These are phyloP conservation scores for Toxotes jaculatrix DNA, from an alignment of 2,113 vertebrate genomes.

Conservation along the genomic window DNA sequence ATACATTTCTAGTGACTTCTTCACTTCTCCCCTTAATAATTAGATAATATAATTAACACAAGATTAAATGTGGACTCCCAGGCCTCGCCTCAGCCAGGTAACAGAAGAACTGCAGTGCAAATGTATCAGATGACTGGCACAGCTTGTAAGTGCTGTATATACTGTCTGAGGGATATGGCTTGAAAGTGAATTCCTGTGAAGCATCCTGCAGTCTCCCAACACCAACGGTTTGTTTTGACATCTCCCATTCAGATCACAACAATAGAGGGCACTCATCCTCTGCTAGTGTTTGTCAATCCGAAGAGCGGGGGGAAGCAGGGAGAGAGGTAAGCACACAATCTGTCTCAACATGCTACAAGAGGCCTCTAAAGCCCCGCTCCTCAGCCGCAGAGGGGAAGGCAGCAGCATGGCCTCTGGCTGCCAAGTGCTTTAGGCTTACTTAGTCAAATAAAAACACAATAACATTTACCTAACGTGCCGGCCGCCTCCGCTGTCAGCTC, in stretches of 20 bases:
- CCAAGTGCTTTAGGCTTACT: conserved; percentile 38
- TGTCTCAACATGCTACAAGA: conserved; percentile 67
- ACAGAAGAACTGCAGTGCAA: neutral
- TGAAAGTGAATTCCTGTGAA: conserved; percentile 78
- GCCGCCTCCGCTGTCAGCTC: conserved; percentile 10
- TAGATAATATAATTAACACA: conserved; percentile 43
- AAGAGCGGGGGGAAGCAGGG: conserved; percentile 98
- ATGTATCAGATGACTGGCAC: conserved; percentile 39
- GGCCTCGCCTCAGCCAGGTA: conserved; percentile 18
- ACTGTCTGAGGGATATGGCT: conserved; percentile 62
- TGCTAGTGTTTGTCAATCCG: conserved; percentile 96
- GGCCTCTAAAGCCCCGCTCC: conserved; percentile 54
- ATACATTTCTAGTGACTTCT: conserved; percentile 5
- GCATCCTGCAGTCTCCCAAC: conserved; percentile 76
- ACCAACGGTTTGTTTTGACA: conserved; percentile 76
- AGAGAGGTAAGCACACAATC: conserved; percentile 88
- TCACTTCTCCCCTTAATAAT: conserved; percentile 36
- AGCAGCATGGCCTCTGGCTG: conserved; percentile 42
- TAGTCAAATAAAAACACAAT: conserved; percentile 63
- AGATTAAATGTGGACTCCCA: conserved; percentile 38
- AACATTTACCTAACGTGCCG: conserved; percentile 52
- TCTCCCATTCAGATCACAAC: conserved; percentile 92
- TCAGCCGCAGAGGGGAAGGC: conserved; percentile 33
- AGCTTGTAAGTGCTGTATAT: conserved; percentile 46
- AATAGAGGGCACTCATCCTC: conserved; percentile 94